Evolutionary conservation across 2,797 vertebrate species (phyloP), one percentile per base, ranked within the genome.

Genomic region (Anguilla anguilla): DNA sequence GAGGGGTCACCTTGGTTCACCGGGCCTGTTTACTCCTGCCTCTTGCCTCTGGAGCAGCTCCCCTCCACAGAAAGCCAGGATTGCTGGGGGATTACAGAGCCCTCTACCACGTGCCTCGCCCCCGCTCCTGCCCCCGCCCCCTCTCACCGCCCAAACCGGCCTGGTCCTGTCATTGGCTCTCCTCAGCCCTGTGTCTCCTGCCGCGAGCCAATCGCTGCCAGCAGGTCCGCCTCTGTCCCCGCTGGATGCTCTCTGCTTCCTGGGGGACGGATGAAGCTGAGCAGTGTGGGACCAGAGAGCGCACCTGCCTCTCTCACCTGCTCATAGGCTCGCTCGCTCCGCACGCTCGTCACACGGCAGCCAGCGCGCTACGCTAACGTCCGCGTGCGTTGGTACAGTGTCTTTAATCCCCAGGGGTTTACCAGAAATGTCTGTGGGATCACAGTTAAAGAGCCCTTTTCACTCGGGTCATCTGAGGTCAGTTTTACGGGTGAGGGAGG

Each of bases 61-160:
- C n/a, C 13, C 61, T 85, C 7, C n/a, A 17, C n/a, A 35, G 69
- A n/a, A 74, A 7, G 0, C 25, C 28, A 35, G 69, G 7, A 74
- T 13, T 7, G 69, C 69, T 10, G n/a, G 28, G 28, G 69, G 28
- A 74, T 11, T 74, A 35, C 69, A 28, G 11, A 35, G 55, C 11
- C n/a, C 28, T n/a, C 69, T 13, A 35, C 31, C 69, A 85, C 84
- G 35, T n/a, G 28, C 31, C 67, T 5, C 67, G 19, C 67, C n/a
- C 67, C 25, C 25, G 6, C 67, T 6, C 25, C 67, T 69, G 67
- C 25, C 59, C 22, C 61, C 19, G 22, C 19, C 61, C 61, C 25
- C 19, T 64, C 10, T 2, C 11, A 10, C 55, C 35, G 85, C 35
- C 86, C 72, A 59, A 88, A 57, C 74, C 64, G 88, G 72, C 77